Evolutionary conservation across 2,113 vertebrate species (phyloP).

Genomic region (Oncorhynchus mykiss): DNA sequence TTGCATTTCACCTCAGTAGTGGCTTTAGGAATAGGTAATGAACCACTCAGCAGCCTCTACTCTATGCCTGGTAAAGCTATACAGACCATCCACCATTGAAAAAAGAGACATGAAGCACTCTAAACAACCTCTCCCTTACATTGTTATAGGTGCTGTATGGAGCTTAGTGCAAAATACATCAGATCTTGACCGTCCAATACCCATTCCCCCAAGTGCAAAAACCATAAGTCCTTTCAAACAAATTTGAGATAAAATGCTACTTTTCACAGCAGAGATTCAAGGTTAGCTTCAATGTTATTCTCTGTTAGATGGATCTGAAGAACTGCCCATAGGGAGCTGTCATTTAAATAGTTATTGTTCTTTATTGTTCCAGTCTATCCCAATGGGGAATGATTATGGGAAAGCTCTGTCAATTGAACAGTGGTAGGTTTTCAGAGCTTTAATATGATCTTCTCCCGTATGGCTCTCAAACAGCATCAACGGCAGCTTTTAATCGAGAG

Average conservation of each 20-base stretch:
- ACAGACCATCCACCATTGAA: background rate
- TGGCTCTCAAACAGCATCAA: background rate
- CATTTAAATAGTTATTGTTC: slow-evolving; percentile 17
- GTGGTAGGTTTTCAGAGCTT: background rate
- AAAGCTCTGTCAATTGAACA: slow-evolving; percentile 12
- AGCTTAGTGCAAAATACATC: too few relatives aligned
- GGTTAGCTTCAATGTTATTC: slow-evolving; percentile 16
- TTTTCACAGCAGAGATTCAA: slow-evolving; percentile 23
- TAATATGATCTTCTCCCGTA: background rate
- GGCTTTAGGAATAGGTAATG: background rate
- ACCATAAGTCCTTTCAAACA: background rate
- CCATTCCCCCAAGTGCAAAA: too few relatives aligned
- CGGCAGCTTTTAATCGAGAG: slow-evolving; percentile 1
- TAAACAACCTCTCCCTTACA: background rate
- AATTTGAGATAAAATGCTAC: background rate
- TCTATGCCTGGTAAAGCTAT: background rate
- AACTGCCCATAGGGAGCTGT: slow-evolving; percentile 16
- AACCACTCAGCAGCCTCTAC: background rate
- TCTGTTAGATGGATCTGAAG: slow-evolving; percentile 12
- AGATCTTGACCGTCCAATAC: too few relatives aligned
- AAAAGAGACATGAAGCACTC: background rate
- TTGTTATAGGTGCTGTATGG: too few relatives aligned
- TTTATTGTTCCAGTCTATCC: slow-evolving; percentile 15
- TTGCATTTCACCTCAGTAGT: background rate
- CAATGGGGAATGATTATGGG: slow-evolving; percentile 7